A percentile compares a stretch with the other conserved stretches of the same genome.
Conservation (phyloP, 1,140 invertebrate genomes). For the Drosophila burlai region DNA sequence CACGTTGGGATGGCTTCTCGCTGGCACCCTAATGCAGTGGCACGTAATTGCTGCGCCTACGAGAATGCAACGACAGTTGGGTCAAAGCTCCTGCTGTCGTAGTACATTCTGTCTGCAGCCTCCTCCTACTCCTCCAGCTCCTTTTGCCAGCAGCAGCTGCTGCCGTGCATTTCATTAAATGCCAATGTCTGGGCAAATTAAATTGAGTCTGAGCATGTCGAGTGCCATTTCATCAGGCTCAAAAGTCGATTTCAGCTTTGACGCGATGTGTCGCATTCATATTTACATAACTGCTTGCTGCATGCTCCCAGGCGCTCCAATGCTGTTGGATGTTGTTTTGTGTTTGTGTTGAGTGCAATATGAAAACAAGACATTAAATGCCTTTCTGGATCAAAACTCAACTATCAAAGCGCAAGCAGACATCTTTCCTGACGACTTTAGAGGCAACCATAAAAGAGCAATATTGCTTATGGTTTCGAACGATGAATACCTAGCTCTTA, state of each 20-base stretch:
- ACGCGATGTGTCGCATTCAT: conserved; percentile 54
- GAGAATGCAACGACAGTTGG: conserved; percentile 48
- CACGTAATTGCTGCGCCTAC: conserved; percentile 79
- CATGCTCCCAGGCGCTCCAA: conserved; percentile 12
- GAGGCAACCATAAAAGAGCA: background rate
- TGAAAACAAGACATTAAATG: conserved; percentile 80
- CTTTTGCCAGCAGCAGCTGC: conserved; percentile 17
- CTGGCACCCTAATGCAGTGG: conserved; percentile 44
- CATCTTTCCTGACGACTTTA: conserved; percentile 19
- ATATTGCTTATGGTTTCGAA: background rate
- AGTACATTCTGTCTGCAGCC: conserved; percentile 15
- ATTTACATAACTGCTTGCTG: conserved; percentile 38
- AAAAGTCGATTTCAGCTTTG: conserved; percentile 71
- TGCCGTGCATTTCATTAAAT: conserved; percentile 58
- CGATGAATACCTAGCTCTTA: background rate
- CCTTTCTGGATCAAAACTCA: conserved; percentile 69
- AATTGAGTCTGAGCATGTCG: conserved; percentile 77
- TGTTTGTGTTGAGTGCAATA: conserved; percentile 36
- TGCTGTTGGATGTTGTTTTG: conserved; percentile 7
- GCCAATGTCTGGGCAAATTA: conserved; percentile 70
- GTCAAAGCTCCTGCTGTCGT: conserved; percentile 2
- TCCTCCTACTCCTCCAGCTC: background rate
- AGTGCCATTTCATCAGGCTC: conserved; percentile 72
- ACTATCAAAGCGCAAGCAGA: conserved; percentile 69
- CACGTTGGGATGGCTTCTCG: background rate